These are phyloP conservation scores for Ptychochromis oligacanthus DNA, from an alignment of 2,113 vertebrate genomes.

Conservation along the genomic window DNA sequence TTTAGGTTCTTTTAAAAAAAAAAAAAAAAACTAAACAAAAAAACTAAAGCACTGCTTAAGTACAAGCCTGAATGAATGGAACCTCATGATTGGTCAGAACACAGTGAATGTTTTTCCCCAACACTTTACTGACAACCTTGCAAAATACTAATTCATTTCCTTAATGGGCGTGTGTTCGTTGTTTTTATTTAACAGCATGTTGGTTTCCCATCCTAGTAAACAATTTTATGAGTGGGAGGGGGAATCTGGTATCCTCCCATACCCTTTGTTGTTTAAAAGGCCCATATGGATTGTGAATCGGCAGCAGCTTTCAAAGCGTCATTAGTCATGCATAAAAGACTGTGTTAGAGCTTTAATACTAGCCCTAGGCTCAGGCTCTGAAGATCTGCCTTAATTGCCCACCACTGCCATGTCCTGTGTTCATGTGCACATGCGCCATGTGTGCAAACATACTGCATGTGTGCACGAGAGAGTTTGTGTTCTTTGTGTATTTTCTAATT, in stretches of 20 bases:
- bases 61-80: constrained; percentile 19
- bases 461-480: not conserved
- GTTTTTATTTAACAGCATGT: constrained; percentile 71
- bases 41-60: constrained; percentile 25
- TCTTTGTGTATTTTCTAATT: constrained; percentile 49
- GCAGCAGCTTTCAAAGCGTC: constrained; percentile 76
- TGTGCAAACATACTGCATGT: not conserved
- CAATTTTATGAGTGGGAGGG: constrained; percentile 69
- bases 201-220: constrained; percentile 76
- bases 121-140: constrained; percentile 54
- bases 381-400: constrained; percentile 79
- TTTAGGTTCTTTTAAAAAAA: constrained; percentile 41
- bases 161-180: constrained; percentile 71
- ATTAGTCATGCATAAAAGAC: constrained; percentile 83
- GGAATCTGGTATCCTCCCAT: constrained; percentile 58
- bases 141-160: constrained; percentile 68
- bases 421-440: not conserved
- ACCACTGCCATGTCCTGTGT: constrained; percentile 59
- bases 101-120: constrained; percentile 40
- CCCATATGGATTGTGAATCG: constrained; percentile 80
- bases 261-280: constrained; percentile 78
- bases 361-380: constrained; percentile 71
- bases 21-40: not conserved
- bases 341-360: constrained; percentile 76
- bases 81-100: constrained; percentile 50